Conservation (phyloP, 2,888 invertebrate species). For the Opisthograptis luteolata region DNA sequence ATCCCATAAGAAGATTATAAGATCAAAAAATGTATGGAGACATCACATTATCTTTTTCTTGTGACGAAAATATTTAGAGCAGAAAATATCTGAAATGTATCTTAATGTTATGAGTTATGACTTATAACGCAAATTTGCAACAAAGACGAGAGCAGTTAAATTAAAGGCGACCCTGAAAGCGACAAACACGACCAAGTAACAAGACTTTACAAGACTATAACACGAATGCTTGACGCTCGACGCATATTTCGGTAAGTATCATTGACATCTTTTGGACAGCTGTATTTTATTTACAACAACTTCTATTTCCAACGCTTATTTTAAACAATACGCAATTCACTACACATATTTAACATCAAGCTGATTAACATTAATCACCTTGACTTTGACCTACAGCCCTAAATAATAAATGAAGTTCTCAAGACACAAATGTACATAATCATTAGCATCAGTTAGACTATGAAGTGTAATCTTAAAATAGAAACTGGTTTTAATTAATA, state of each 20-base stretch:
- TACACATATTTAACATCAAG: neutral
- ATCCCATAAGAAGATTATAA: no score
- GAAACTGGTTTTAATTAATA: constrained; percentile 19
- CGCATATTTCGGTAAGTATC: neutral
- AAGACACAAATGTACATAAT: constrained; percentile 7
- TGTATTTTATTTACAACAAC: neutral
- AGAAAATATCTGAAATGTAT: neutral
- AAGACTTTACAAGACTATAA: no score
- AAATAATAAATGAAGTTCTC: constrained; percentile 25
- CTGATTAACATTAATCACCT: constrained; percentile 25
- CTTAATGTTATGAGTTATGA: no score
- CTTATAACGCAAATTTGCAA: no score
- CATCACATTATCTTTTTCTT: neutral
- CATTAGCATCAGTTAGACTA: constrained; percentile 3
- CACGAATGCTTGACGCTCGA: neutral
- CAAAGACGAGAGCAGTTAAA: no score
- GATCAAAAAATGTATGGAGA: no score
- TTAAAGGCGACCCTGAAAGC: no score
- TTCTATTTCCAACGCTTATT: neutral
- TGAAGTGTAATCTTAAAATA: constrained; percentile 25
- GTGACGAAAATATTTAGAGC: neutral
- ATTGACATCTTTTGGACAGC: neutral
- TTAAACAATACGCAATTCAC: neutral
- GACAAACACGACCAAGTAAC: neutral
- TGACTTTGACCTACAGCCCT: constrained; percentile 34